Evolutionary conservation across 35 echinoderm and acorn worm genomes (phyloP).

Genomic region (Amphiura filiformis): DNA sequence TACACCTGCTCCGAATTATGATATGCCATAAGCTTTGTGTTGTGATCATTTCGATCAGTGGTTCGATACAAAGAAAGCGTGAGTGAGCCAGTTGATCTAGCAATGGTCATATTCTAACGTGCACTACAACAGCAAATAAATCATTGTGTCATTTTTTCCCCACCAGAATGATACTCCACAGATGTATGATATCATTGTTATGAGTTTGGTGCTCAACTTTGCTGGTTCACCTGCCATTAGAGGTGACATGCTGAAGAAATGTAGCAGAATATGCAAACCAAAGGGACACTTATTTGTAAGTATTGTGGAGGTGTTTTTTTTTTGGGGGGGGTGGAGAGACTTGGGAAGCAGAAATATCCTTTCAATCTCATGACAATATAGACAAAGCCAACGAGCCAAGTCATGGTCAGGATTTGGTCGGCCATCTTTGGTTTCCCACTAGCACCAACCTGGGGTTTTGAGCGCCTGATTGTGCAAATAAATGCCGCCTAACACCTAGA

Average conservation of each 20-base stretch:
- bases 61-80: too few species aligned
- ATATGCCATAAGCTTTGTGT: too few species aligned
- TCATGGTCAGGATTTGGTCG: too few species aligned
- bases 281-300: conserved; percentile 93
- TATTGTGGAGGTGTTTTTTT: not conserved
- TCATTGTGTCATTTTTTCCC: conserved; percentile 3
- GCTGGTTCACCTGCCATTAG: conserved; percentile 66
- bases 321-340: not conserved
- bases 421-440: too few species aligned
- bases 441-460: too few species aligned
- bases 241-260: conserved; percentile 82
- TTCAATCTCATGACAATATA: not conserved
- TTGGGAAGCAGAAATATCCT: not conserved
- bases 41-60: too few species aligned
- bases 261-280: conserved; percentile 43
- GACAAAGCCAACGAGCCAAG: too few species aligned
- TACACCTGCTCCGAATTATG: too few species aligned
- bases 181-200: conserved; percentile 77
- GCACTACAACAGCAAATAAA: too few species aligned
- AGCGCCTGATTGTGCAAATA: too few species aligned
- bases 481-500: too few species aligned
- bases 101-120: too few species aligned
- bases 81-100: not conserved
- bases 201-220: conserved; percentile 97
- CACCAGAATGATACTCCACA: conserved; percentile 49